These are phyloP conservation scores for Patella caerulea DNA, from an alignment of 2,888 invertebrate species.

Conservation along the genomic window DNA sequence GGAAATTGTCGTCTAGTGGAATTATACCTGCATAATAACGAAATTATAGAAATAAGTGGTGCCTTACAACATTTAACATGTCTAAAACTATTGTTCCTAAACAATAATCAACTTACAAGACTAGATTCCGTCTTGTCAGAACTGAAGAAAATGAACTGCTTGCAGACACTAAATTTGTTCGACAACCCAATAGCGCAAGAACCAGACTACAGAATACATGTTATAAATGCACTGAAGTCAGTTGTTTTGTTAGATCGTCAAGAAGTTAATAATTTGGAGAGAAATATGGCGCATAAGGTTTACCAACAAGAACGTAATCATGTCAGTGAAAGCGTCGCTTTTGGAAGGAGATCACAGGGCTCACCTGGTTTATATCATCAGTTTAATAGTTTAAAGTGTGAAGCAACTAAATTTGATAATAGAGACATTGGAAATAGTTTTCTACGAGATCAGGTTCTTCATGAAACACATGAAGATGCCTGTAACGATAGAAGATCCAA, in stretches of 20 bases:
- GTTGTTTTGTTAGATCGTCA: constrained; percentile 66
- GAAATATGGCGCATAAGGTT: constrained; percentile 52
- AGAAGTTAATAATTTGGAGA: constrained; percentile 60
- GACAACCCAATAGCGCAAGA: constrained; percentile 69
- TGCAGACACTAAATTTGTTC: constrained; percentile 66
- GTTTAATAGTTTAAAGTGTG: constrained; percentile 26
- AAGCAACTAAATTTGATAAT: constrained; percentile 39
- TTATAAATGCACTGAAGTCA: constrained; percentile 63
- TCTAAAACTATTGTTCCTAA: constrained; percentile 60
- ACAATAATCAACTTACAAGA: constrained; percentile 67
- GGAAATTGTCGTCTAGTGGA: constrained; percentile 60
- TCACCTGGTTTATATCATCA: constrained; percentile 51
- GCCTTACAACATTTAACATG: constrained; percentile 60
- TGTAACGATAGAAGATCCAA: constrained; percentile 55
- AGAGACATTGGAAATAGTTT: constrained; percentile 28
- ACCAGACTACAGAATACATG: constrained; percentile 63
- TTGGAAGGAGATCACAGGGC: constrained; percentile 63
- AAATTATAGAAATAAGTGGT: constrained; percentile 58
- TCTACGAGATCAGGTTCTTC: constrained; percentile 37
- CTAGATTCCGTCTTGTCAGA: constrained; percentile 60
- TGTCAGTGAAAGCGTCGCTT: constrained; percentile 62
- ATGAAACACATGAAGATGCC: constrained; percentile 63
- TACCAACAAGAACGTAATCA: constrained; percentile 61
- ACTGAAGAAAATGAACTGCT: constrained; percentile 61
- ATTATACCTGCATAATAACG: constrained; percentile 65